A percentile compares a stretch with the other conserved stretches of the same genome.
Conservation (phyloP, 2,797 vertebrate genomes). For the Sebastes steindachneri region DNA sequence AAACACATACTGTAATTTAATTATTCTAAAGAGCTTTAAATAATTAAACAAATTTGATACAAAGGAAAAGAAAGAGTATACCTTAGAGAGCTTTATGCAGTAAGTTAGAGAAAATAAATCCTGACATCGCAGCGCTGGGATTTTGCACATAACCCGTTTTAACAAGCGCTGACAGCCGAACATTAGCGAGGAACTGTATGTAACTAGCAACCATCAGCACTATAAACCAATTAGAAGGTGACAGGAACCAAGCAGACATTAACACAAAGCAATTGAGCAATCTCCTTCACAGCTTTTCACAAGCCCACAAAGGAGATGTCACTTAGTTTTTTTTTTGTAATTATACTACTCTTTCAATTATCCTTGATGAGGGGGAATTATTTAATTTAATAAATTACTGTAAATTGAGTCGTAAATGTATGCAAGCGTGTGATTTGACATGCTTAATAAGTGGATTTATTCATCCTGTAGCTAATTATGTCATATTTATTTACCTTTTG, state of each 20-base stretch:
- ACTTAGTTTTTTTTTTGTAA: constrained; percentile 10
- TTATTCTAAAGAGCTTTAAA: constrained; percentile 16
- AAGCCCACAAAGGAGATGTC: constrained; percentile 35
- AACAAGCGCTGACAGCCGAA: constrained; percentile 39
- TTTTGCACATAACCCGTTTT: neutral
- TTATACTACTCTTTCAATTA: constrained; percentile 25
- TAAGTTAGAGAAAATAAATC: constrained; percentile 27
- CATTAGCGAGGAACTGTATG: constrained; percentile 35
- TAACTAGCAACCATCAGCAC: constrained; percentile 56
- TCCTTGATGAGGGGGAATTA: constrained; percentile 5
- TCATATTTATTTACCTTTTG: neutral
- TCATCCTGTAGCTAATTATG: neutral
- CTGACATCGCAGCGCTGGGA: constrained; percentile 40
- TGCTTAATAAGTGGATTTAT: constrained; percentile 13
- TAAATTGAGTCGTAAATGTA: constrained; percentile 12
- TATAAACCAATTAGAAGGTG: constrained; percentile 60
- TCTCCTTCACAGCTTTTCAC: constrained; percentile 30
- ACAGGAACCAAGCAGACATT: constrained; percentile 49
- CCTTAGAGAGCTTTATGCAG: neutral
- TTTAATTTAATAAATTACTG: constrained; percentile 12
- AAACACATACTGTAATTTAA: constrained; percentile 6
- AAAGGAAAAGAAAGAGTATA: neutral
- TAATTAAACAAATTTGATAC: constrained; percentile 20
- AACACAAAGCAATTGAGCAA: constrained; percentile 44
- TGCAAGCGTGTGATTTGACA: neutral